Evolutionary conservation across 92 coral and sea anemone genomes (phyloP), one percentile per base, ranked within the genome.

Genomic region (Scolanthus callimorphus): DNA sequence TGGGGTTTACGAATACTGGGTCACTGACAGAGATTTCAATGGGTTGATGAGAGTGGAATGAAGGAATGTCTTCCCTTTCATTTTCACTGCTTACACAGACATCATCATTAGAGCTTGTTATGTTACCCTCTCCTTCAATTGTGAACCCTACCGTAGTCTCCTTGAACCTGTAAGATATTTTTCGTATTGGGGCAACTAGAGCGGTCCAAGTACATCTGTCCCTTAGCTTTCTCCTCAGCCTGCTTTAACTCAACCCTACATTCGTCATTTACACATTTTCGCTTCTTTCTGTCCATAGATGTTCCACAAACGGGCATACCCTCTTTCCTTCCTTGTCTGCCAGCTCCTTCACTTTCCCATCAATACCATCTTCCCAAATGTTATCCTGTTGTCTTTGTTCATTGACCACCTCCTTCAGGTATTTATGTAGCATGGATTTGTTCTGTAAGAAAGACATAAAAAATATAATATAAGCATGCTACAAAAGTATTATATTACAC

Each of bases 1-100:
- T 69, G n/a, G 65, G 76, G n/a, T 68, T 68, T 1, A 57, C 64
- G 41, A 67, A 67, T 13, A 67, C 30, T 11, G 63, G 73, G 45
- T 67, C 73, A 43, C 65, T 0, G n/a, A 60, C 63, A 9, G 26
- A 17, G 15, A 71, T 59, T 43, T 67, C n/a, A 27, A 56, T 34
- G 20, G 47, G 76, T 11, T 45, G 56, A 20, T 29, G 37, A 30
- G 68, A 55, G 59, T 69, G 59, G 12, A 30, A 43, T 2, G 49
- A 27, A 2, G 68, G 49, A 10, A 69, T 34, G 6, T 6, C 41
- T 34, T 34, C 41, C 41, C 41, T 34, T 15, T 34, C 41, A 6
- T 34, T 34, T n/a, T n/a, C n/a, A n/a, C n/a, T n/a, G n/a, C n/a
- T n/a, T n/a, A n/a, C n/a, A n/a, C n/a, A n/a, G n/a, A n/a, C n/a